phyloP scores from a whole-genome alignment of 2,888 invertebrate species.

The Lithophane socia region DNA sequence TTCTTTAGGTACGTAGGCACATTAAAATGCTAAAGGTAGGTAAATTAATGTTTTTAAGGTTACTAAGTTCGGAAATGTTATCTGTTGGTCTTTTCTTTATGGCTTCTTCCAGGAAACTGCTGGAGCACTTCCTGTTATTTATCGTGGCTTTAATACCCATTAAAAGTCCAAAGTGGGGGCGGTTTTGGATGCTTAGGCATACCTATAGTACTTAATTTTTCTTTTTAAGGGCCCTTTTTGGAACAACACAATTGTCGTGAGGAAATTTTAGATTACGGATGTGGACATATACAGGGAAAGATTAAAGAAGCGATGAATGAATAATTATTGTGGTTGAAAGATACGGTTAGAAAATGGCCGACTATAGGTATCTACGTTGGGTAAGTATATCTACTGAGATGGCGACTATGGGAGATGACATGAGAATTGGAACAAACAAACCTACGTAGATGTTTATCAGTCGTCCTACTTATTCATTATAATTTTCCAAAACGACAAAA shows the following conservation, averaged over 20 bases:
- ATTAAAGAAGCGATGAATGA: background rate
- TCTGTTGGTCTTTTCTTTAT: slow-evolving; percentile 41
- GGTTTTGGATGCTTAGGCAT: background rate
- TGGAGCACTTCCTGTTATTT: slow-evolving; percentile 48
- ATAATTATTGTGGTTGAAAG: background rate
- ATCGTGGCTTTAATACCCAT: slow-evolving; percentile 30
- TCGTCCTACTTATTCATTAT: background rate
- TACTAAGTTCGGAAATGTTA: slow-evolving; percentile 22
- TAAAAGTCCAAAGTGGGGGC: slow-evolving; percentile 17
- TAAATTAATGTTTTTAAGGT: slow-evolving; percentile 13
- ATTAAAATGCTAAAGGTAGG: slow-evolving; percentile 2
- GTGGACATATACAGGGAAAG: too few relatives aligned
- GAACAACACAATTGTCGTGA: too few relatives aligned
- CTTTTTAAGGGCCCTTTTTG: too few relatives aligned
- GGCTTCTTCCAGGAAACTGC: slow-evolving; percentile 35
- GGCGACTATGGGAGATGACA: background rate
- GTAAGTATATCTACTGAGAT: background rate
- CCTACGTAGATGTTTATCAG: background rate
- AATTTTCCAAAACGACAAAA: background rate
- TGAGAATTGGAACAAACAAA: background rate
- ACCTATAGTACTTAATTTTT: background rate
- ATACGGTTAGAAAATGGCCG: background rate
- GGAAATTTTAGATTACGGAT: background rate
- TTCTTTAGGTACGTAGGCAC: background rate
- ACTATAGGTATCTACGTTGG: background rate